phyloP scores from a whole-genome alignment of 2,113 vertebrate genomes.

The Crotophaga sulcirostris region DNA sequence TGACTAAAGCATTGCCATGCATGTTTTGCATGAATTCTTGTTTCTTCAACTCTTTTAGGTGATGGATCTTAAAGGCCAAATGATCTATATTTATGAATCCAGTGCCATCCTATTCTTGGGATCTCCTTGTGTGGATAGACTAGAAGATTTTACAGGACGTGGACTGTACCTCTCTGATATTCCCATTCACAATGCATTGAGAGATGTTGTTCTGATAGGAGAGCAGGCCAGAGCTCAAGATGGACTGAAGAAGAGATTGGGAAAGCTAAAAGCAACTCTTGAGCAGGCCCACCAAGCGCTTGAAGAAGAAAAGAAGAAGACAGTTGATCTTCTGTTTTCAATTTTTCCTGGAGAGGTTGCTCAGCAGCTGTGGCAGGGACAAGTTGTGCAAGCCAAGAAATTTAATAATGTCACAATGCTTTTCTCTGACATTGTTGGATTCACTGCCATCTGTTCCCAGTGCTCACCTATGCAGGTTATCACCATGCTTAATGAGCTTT shows the following conservation, averaged over 20 bases:
- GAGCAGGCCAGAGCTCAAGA: slow-evolving; percentile 97
- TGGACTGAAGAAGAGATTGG: slow-evolving; percentile 93
- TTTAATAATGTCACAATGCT: slow-evolving; percentile 94
- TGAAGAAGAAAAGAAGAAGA: slow-evolving; percentile 97
- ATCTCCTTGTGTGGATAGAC: slow-evolving; percentile 93
- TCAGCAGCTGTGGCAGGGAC: slow-evolving; percentile 96
- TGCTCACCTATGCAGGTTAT: slow-evolving; percentile 98
- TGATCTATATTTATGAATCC: slow-evolving; percentile 97
- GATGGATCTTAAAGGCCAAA: slow-evolving; percentile 98
- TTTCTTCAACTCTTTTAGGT: slow-evolving; percentile 76
- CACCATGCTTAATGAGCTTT: slow-evolving; percentile 95
- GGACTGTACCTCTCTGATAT: slow-evolving; percentile 97
- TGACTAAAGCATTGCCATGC: neutral
- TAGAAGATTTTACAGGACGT: slow-evolving; percentile 94
- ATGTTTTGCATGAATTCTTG: neutral
- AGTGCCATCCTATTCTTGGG: slow-evolving; percentile 92
- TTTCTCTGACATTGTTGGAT: slow-evolving; percentile 97
- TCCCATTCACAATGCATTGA: slow-evolving; percentile 93
- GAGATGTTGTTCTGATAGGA: slow-evolving; percentile 95
- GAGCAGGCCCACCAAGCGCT: slow-evolving; percentile 93
- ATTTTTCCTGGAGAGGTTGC: slow-evolving; percentile 96
- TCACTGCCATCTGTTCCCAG: slow-evolving; percentile 93
- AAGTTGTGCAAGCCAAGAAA: slow-evolving; percentile 93
- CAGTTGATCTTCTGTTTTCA: slow-evolving; percentile 93
- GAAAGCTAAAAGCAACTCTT: slow-evolving; percentile 93